Conservation (phyloP, 1,140 invertebrate species). For the Rhopalosiphum padi region DNA sequence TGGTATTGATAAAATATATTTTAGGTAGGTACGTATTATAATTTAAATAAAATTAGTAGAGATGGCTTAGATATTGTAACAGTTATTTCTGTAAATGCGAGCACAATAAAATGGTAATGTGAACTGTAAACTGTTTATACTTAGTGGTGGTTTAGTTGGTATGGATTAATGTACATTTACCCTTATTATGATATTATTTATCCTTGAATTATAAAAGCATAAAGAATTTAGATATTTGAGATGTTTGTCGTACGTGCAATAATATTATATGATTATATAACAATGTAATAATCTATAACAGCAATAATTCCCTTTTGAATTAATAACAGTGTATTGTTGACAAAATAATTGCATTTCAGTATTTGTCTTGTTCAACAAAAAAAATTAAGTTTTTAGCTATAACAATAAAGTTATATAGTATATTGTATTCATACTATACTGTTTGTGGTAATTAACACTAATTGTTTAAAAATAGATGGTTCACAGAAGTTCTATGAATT, state of each 20-base stretch:
- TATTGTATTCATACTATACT: too few species aligned
- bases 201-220: not conserved
- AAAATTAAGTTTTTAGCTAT: not conserved
- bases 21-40: not conserved
- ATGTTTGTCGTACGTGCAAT: not conserved
- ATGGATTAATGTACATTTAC: not conserved
- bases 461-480: too few species aligned
- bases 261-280: not conserved
- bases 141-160: not conserved
- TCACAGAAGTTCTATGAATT: too few species aligned
- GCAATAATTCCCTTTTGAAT: not conserved
- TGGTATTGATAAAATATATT: not conserved
- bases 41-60: not conserved
- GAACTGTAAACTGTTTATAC: not conserved
- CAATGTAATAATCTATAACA: not conserved
- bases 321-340: not conserved
- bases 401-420: not conserved
- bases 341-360: not conserved
- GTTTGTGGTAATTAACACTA: too few species aligned
- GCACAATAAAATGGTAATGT: not conserved
- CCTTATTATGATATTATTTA: not conserved
- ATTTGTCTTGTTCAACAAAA: not conserved
- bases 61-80: not conserved
- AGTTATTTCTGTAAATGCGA: not conserved
- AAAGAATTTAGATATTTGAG: not conserved